Evolutionary conservation across 2,888 invertebrate species (phyloP).

Genomic region (Asteroscopus sphinx): DNA sequence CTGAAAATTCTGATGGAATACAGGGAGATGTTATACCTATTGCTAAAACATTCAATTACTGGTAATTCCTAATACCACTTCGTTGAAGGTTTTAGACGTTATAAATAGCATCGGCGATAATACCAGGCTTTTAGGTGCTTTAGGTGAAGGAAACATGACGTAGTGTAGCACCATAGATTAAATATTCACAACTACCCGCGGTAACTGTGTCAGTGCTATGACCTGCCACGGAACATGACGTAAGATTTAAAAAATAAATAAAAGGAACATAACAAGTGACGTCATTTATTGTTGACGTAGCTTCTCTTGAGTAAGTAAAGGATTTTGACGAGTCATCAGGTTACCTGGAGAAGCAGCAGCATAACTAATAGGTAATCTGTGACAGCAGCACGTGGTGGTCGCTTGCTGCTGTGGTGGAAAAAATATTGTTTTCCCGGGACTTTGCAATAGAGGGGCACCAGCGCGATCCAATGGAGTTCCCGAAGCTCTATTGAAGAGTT

Average conservation of each 20-base stretch:
- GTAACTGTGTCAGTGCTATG: constrained; percentile 44
- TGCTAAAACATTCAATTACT: not conserved
- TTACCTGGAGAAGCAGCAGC: too few relatives aligned
- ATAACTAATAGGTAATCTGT: too few relatives aligned
- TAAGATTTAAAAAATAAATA: constrained; percentile 1
- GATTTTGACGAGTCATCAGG: too few relatives aligned
- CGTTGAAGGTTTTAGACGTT: constrained; percentile 8
- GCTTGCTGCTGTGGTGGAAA: too few relatives aligned
- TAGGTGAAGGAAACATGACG: constrained; percentile 29
- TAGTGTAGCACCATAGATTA: constrained; percentile 36
- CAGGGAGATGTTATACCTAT: too few relatives aligned
- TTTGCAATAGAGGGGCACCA: too few relatives aligned
- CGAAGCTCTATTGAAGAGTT: too few relatives aligned
- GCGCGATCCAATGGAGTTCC: too few relatives aligned
- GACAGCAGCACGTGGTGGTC: too few relatives aligned
- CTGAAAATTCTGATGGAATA: too few relatives aligned
- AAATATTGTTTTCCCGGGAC: too few relatives aligned
- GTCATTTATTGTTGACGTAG: constrained; percentile 23
- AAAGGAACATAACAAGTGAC: constrained; percentile 17
- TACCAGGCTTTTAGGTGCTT: constrained; percentile 35
- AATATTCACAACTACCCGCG: constrained; percentile 45
- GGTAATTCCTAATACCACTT: not conserved
- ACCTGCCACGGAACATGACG: constrained; percentile 29
- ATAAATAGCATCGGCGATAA: constrained; percentile 17
- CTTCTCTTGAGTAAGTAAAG: too few relatives aligned